Conservation (phyloP, 2,797 vertebrate species). For the Pantherophis alleghaniensis region DNA sequence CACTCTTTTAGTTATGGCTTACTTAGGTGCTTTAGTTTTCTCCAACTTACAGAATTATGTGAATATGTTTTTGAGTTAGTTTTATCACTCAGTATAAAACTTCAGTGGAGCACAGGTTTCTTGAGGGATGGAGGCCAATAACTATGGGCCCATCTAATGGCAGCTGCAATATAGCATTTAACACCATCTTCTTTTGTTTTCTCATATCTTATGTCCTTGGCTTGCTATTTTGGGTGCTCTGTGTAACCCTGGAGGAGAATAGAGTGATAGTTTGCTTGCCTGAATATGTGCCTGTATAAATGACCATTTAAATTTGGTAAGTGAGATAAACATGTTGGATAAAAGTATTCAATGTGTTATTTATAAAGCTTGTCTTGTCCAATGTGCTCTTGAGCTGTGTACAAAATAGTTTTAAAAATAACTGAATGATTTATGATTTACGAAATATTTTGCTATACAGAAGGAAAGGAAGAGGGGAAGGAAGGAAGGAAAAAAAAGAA, state of each 20-base stretch:
- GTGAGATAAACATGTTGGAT: background rate
- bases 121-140: background rate
- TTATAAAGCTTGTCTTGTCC: background rate
- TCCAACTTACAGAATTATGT: background rate
- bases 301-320: background rate
- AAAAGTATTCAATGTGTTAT: background rate
- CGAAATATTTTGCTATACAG: background rate
- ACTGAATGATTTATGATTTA: background rate
- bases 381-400: background rate
- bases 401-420: background rate
- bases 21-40: background rate
- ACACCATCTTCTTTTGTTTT: background rate
- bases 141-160: background rate
- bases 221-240: background rate
- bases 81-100: background rate
- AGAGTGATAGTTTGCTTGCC: background rate
- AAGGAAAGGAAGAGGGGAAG: background rate
- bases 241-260: background rate
- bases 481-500: background rate
- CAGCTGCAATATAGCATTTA: background rate
- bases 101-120: background rate
- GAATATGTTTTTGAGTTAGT: background rate
- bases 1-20: background rate
- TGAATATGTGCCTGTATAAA: background rate
- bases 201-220: background rate